Evolutionary conservation across 2,113 vertebrate species (phyloP), one percentile per base, ranked within the genome.

Genomic region (Rhinolophus sinicus): DNA sequence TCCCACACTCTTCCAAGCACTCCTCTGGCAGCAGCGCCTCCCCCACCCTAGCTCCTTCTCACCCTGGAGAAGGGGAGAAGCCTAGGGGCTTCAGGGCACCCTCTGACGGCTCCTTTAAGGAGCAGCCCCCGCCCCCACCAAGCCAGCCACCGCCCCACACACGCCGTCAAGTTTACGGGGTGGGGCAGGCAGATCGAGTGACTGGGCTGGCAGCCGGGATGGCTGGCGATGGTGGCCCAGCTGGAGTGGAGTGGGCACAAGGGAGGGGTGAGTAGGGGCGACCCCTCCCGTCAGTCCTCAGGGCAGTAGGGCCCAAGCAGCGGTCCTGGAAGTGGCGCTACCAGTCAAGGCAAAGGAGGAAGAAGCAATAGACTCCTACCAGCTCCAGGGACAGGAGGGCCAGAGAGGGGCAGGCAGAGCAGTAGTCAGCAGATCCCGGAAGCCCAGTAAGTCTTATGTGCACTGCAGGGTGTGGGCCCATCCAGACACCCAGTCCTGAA

Each of bases 101-200:
- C 70, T 92, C 90, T 26, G 16, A 54, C 13, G 91, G 89, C 85
- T 85, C 70, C 85, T 97, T 95, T 94, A 97, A 97, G 97, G 62
- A 93, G 35, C 50, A 85, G 91, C 93, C 80, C 85, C 96, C 76
- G 93, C 95, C 92, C 65, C 81, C 82, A 92, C 94, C 83, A 96
- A 94, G 92, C 90, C 85, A 88, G 94, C 92, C 70, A 18, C 94
- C 15, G 62, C 95, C 93, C 78, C 33, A 44, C 80, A 58, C 30
- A 10, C 38, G 38, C 94, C 11, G 80, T 95, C 95, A 97, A 98
- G 87, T 98, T 97, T 97, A 95, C 52, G 18, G 97, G 95, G 85
- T 40, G 35, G 97, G 76, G 52, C 14, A 18, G 52, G 16, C 76
- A 56, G 77, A 95, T 98, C 93, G n/a, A 95, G 94, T 98, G 97